Evolutionary conservation across 2,888 invertebrate genomes (phyloP), one percentile per base, ranked within the genome.

Genomic region (Monoplex corrugatus): DNA sequence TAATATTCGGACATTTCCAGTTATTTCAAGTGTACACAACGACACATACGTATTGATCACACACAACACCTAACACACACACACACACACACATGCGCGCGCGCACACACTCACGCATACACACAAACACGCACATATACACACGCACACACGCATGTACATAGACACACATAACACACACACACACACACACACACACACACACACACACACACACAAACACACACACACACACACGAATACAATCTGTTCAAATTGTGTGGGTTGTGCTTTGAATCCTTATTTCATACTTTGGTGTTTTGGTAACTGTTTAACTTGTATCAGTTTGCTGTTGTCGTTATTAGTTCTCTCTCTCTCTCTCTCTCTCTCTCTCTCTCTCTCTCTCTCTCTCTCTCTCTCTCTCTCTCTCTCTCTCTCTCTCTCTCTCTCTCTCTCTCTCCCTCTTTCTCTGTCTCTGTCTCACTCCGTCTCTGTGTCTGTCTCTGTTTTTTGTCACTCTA

Each of bases 111-210:
- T 35, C 32, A 38, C 35, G 19, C 78, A 78, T 19, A 8, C 78
- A 38, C 78, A 38, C 78, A 78, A 8, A 38, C 78, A 78, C 78
- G 19, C 78, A 78, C 78, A 38, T 40, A 72, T n/a, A 32, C 28
- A n/a, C 32, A n/a, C 72, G 8, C 78, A 38, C 38, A 38, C 78
- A 19, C 50, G 38, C 45, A 10, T n/a, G 28, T n/a, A 44, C 45
- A 28, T 28, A 83, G 23, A 28, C 44, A 16, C 44, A 44, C 35
- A 68, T 32, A 32, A 75, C 75, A 75, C 75, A 75, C 75, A 75
- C 75, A 75, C 75, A 75, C 35, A 75, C 75, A 75, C 75, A 75
- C 75, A 75, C 35, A 75, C 75, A 75, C 75, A 75, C 38, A 80
- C 80, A 80, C 38, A 35, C 19, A 80, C 80, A 80, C 38, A 80